These are phyloP conservation scores for Anarsia innoxiella DNA, from an alignment of 2,888 invertebrate species.

Conservation along the genomic window DNA sequence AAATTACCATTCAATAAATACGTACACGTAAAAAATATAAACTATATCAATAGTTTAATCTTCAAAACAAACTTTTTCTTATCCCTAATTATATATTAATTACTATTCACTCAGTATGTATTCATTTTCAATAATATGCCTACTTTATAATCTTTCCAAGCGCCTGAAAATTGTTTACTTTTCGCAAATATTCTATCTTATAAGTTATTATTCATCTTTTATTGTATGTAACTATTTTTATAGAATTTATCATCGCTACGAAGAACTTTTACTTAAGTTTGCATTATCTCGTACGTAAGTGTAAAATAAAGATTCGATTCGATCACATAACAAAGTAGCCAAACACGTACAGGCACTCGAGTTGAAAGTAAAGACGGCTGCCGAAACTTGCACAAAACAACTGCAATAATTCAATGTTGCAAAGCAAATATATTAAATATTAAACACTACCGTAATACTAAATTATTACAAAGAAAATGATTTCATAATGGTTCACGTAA, in stretches of 20 bases:
- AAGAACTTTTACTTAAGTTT: constrained; percentile 39
- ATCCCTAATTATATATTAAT: constrained; percentile 73
- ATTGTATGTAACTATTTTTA: constrained; percentile 53
- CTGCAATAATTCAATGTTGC: constrained; percentile 64
- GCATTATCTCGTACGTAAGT: constrained; percentile 28
- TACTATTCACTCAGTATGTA: constrained; percentile 72
- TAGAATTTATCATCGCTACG: constrained; percentile 55
- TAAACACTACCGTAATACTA: constrained; percentile 69
- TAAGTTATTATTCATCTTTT: constrained; percentile 47
- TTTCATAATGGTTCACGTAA: constrained; percentile 69
- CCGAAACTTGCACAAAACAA: constrained; percentile 55
- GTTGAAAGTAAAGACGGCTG: constrained; percentile 62
- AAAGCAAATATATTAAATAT: constrained; percentile 74
- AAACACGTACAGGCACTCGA: constrained; percentile 62
- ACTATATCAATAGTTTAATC: constrained; percentile 76
- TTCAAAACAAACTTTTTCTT: constrained; percentile 74
- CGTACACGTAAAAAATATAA: constrained; percentile 76
- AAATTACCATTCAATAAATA: constrained; percentile 76
- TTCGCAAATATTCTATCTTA: constrained; percentile 61
- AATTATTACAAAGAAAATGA: constrained; percentile 73
- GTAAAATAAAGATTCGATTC: constrained; percentile 22
- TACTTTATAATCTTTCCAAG: constrained; percentile 74
- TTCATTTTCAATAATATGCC: constrained; percentile 71
- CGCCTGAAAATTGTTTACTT: constrained; percentile 60
- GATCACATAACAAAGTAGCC: too few relatives aligned